Evolutionary conservation across 2,888 invertebrate species (phyloP), one percentile per base, ranked within the genome.

Genomic region (Isotomurus palustris): DNA sequence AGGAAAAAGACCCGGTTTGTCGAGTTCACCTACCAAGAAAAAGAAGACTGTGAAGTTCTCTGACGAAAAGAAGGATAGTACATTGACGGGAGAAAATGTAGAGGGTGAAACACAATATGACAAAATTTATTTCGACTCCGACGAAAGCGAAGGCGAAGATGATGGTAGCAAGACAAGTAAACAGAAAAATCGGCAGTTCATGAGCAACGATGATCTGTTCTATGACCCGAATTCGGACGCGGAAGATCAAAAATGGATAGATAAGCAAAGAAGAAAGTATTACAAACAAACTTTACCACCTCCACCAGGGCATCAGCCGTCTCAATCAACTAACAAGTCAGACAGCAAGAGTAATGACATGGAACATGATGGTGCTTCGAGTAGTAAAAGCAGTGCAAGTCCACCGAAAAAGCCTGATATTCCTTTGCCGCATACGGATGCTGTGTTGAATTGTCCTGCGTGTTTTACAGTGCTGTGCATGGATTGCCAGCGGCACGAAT

Each of bases 391-490:
- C 19, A 55, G 27, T 27, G 24, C 53, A n/a, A 14, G n/a, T 10
- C 38, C 48, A 6, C 36, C 51, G 29, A 19, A 56, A 12, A 32
- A 38, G n/a, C 10, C 59, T 25, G 71, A 70, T 12, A 17, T 32
- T 45, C 67, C 65, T 3, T 69, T 75, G 12, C 76, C 77, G 2
- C 74, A 69, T 35, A 79, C 78, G 71, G 82, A 82, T 74, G 81
- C 81, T 6, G 78, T 81, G 14, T 73, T 82, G 14, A 80, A 81
- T 71, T 82, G 82, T 72, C 82, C 82, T 14, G 79, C 80, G 3
- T 82, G 82, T 72, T 79, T 82, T 77, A 75, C 77, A 2, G 74
- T 78, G n/a, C 71, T 82, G 10, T 81, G 81, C 66, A 68, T 78
- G 35, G 82, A 82, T 68, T 82, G 82, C 72, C 82, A 82, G 70